Evolutionary conservation across 35 echinoderm and acorn worm species (phyloP), one percentile per base, ranked within the genome.

Genomic region (Hemicentrotus pulcherrimus): DNA sequence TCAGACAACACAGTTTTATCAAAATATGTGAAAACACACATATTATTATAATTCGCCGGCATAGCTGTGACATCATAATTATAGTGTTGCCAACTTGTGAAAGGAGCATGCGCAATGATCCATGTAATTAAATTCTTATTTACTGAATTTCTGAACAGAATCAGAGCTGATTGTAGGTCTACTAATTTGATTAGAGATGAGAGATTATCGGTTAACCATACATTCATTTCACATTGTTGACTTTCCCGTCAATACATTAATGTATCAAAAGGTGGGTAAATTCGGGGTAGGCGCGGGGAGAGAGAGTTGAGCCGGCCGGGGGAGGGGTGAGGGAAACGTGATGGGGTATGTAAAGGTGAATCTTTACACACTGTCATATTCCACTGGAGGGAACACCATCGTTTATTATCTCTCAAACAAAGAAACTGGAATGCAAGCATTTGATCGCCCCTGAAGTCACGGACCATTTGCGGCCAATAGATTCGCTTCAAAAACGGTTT

Each of bases 391-490:
- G 65, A 59, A n/a, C 65, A 78, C 88, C 32, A 90, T 90, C 88
- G 28, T 47, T 46, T 90, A 90, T 90, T 90, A 90, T 90, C 88
- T 90, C 15, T 47, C 88, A 28, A 32, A 90, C 88, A 90, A 90
- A n/a, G 88, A 47, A 18, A 4, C 10, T 45, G 88, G 88, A 90
- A 90, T 90, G 88, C 33, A 15, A 47, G 88, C 87, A 89, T 11
- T 89, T 32, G 31, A 89, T 89, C 32, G 45, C 88, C 12, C 3
- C 88, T 90, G 46, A 35, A 90, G 88, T 90, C 88, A 90, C 88
- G 88, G 88, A 30, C 88, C 88, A 90, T 90, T 90, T 90, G n/a
- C 88, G 32, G 88, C 32, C 32, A 90, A 90, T 90, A 47, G 88
- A 47, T 32, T 47, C 88, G 32, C 22, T 78, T 78, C 65, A 30